Base-by-base conservation (phyloP, 1,140 invertebrate species). In the Papilio aristodemus region DNA sequence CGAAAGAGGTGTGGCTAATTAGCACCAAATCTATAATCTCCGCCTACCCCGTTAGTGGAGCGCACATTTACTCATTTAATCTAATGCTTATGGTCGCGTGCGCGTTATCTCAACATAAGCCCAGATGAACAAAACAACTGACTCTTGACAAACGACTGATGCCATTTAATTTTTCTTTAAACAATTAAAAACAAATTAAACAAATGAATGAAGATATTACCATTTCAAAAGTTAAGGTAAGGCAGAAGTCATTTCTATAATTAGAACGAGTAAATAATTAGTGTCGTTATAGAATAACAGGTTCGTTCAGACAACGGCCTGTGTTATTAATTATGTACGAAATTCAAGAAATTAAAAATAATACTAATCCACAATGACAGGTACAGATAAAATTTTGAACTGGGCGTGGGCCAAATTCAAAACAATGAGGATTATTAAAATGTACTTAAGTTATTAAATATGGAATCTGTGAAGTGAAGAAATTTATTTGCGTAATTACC, bases 141-240 rank as follows among this genome's bases (percentile, higher is more conserved):
- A 11, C 46, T 25, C 43, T 8, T 54, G 46, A 22, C 19, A 54
- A 25, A 10, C 46, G 17, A 11, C 22, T 54, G 17, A 8, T 14
- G 4, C 14, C 2, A 32, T 19, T 43, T 43, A 14, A 43, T 43
- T 13, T 10, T 10, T 13, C 19, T 54, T 22, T 22, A 22, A 54
- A 54, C 17, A 22, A 54, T 54, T 54, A 54, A 54, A 54, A 54
- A 54, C 10, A 4, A 22, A 25, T 54, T 54, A 22, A 22, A 54
- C 46, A 54, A 54, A 54, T 54, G 46, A 54, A 54, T 25, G 19
- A 22, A 4, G 46, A 17, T 54, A 54, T 54, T 54, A 54, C 19
- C 19, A 54, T 6, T 32, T 32, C 22, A 54, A 54, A 46, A 46
- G 14, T 46, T 46, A 19, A 54, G 46, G 17, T 54, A 19, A 54